A percentile compares a stretch with the other conserved stretches of the same genome.
Conservation (phyloP, 2,797 vertebrate species). For the Meriones psammophilus region DNA sequence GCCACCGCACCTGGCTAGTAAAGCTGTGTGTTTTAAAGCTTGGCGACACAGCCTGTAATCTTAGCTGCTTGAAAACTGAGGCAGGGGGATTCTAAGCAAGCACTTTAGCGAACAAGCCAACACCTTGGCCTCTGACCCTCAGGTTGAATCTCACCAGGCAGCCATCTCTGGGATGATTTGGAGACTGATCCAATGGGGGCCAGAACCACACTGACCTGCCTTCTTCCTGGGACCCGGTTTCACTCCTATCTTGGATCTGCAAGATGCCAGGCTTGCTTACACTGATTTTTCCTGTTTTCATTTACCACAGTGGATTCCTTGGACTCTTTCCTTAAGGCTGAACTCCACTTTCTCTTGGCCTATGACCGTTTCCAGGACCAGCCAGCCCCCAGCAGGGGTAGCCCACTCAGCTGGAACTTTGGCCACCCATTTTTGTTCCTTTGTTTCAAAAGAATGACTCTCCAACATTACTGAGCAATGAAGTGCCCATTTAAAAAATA, state of each 20-base stretch:
- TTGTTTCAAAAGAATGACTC: conserved; percentile 42
- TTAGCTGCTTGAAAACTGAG: not conserved
- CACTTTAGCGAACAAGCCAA: not conserved
- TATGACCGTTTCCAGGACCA: not conserved
- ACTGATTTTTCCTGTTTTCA: not conserved
- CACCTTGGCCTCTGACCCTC: not conserved
- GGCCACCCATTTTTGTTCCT: not conserved
- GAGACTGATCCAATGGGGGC: not conserved
- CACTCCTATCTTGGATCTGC: not conserved
- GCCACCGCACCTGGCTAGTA: no score
- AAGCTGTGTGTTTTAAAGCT: not conserved
- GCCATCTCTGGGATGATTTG: not conserved
- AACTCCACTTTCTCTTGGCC: not conserved
- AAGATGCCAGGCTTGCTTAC: not conserved
- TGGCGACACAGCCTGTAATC: not conserved
- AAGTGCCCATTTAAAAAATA: conserved; percentile 20
- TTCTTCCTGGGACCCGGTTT: no score
- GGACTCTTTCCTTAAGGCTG: not conserved
- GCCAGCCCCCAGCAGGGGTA: not conserved
- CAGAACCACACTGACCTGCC: no score
- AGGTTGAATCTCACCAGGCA: not conserved
- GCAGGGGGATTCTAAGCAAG: not conserved
- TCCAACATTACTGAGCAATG: conserved; percentile 17
- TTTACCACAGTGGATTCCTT: not conserved
- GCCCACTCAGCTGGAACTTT: not conserved